A percentile compares a stretch with the other conserved stretches of the same genome.
Evolutionary conservation across 2,797 vertebrate species (phyloP).

Genomic region (Gephyroberyx darwinii): DNA sequence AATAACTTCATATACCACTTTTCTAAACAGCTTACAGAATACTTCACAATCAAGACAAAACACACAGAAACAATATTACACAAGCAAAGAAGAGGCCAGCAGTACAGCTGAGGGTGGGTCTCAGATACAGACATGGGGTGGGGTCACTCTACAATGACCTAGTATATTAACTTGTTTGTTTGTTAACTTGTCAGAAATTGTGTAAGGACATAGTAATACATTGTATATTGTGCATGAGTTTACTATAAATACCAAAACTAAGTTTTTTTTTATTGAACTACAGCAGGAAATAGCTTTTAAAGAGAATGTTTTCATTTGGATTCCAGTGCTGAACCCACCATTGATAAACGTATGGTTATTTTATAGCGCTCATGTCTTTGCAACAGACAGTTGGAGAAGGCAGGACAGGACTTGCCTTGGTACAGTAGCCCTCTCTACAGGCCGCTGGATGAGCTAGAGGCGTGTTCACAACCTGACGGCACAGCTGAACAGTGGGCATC

Average conservation of each 20-base stretch:
- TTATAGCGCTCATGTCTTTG: neutral
- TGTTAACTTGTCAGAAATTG: neutral
- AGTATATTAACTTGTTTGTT: neutral
- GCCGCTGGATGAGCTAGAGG: neutral
- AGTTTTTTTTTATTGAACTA: no score
- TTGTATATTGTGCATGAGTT: neutral
- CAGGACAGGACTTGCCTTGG: slow-evolving; percentile 47
- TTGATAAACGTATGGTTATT: neutral
- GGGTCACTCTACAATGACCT: neutral
- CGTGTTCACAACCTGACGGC: slow-evolving; percentile 5
- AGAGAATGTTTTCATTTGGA: neutral
- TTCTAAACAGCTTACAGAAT: neutral
- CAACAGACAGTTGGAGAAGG: slow-evolving; percentile 7
- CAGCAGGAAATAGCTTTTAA: neutral
- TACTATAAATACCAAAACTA: no score
- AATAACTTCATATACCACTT: no score
- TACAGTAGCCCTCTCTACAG: neutral
- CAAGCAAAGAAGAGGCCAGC: neutral
- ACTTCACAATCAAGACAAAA: slow-evolving; percentile 10
- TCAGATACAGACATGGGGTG: no score
- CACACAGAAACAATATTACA: slow-evolving; percentile 11
- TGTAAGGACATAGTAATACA: neutral
- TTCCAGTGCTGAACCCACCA: neutral
- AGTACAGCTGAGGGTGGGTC: neutral
- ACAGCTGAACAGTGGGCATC: neutral